These are phyloP conservation scores for Tetragonula carbonaria DNA, from an alignment of 2,888 invertebrate species.

Conservation along the genomic window DNA sequence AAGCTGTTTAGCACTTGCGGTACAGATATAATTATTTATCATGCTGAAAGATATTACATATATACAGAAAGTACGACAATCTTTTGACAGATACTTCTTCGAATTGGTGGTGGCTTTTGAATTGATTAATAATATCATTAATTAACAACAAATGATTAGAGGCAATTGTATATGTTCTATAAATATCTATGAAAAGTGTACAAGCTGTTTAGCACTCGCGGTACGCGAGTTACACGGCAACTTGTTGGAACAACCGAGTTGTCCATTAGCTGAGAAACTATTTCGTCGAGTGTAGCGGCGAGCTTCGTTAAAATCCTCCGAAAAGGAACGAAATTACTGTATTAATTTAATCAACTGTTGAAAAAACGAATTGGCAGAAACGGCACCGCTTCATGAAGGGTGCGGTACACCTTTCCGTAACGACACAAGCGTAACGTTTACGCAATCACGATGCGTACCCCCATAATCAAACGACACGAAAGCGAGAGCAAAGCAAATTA, in stretches of 20 bases:
- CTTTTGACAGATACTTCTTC: neutral
- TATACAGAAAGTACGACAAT: neutral
- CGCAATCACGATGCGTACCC: slow-evolving; percentile 12
- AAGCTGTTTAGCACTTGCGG: no score
- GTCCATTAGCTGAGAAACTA: neutral
- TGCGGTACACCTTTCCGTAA: slow-evolving; percentile 52
- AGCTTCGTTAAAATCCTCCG: neutral
- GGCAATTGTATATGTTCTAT: neutral
- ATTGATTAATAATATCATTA: neutral
- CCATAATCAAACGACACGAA: neutral
- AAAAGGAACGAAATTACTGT: neutral
- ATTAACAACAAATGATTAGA: neutral
- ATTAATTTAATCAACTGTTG: slow-evolving; percentile 26
- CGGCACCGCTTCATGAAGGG: slow-evolving; percentile 29
- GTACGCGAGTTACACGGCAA: neutral
- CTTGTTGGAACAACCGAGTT: slow-evolving; percentile 1
- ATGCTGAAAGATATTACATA: neutral
- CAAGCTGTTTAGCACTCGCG: slow-evolving; percentile 9
- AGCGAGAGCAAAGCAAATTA: neutral
- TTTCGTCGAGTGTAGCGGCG: neutral
- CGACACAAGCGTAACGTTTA: slow-evolving; percentile 16
- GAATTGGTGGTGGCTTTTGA: neutral
- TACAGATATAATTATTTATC: neutral
- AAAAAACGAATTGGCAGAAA: neutral
- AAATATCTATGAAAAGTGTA: neutral